phyloP scores from a whole-genome alignment of 2,888 invertebrate genomes.

The Griposia aprilina region DNA sequence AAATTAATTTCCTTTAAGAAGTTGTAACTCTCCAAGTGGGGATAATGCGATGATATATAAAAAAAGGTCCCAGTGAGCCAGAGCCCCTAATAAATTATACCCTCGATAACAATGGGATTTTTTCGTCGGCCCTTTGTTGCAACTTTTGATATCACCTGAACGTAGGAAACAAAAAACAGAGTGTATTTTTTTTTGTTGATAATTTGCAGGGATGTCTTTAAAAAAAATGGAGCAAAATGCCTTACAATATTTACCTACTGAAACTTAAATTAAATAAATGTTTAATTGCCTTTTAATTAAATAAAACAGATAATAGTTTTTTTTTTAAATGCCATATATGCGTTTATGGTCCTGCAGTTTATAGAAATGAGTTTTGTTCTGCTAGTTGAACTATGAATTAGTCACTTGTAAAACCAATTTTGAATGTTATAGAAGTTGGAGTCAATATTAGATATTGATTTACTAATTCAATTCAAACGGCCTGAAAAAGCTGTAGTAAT shows the following conservation, averaged over 20 bases:
- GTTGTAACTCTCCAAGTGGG: slow-evolving; percentile 90
- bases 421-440: not conserved
- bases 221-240: not conserved
- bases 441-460: not conserved
- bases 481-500: not conserved
- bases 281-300: not conserved
- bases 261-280: not conserved
- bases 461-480: not conserved
- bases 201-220: slow-evolving; percentile 27
- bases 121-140: slow-evolving; percentile 89
- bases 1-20: slow-evolving; percentile 91
- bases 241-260: not conserved
- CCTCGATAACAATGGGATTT: slow-evolving; percentile 91
- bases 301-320: not conserved
- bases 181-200: slow-evolving; percentile 43
- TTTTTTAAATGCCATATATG: too few species aligned
- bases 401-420: not conserved
- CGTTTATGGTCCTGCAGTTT: not conserved
- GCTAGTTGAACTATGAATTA: not conserved
- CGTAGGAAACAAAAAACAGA: slow-evolving; percentile 70
- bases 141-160: slow-evolving; percentile 91
- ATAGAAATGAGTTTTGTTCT: not conserved
- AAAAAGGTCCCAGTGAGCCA: slow-evolving; percentile 89
- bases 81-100: slow-evolving; percentile 90
- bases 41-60: slow-evolving; percentile 91